Evolutionary conservation across 2,113 vertebrate species (phyloP).

Genomic region (Hypocryptadius cinnamomeus): DNA sequence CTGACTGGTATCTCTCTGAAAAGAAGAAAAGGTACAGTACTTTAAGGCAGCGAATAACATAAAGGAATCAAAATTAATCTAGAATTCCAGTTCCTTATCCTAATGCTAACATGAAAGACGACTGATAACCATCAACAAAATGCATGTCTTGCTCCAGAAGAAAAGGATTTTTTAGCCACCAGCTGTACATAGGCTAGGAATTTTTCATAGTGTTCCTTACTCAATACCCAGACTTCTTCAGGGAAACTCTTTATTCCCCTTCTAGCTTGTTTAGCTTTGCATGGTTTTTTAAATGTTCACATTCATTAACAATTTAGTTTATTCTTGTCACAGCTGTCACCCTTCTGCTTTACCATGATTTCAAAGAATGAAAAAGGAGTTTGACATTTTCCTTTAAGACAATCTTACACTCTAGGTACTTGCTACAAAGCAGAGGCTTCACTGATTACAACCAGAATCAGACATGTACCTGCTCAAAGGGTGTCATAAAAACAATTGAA

Average conservation of each 20-base stretch:
- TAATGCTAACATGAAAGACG: conserved; percentile 35
- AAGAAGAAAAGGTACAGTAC: conserved; percentile 65
- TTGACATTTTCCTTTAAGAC: conserved; percentile 41
- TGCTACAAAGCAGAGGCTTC: conserved; percentile 55
- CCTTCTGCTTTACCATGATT: not conserved
- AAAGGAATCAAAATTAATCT: conserved; percentile 69
- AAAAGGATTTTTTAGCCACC: conserved; percentile 21
- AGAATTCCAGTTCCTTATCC: conserved; percentile 67
- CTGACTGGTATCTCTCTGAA: conserved; percentile 64
- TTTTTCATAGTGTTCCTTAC: not conserved
- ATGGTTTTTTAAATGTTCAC: not conserved
- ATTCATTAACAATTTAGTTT: not conserved
- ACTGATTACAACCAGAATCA: conserved; percentile 76
- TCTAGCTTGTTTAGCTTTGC: not conserved
- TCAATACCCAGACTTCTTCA: not conserved
- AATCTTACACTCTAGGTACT: conserved; percentile 48
- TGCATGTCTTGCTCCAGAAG: not conserved
- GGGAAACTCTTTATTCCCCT: conserved; percentile 1
- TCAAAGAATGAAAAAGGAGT: conserved; percentile 25
- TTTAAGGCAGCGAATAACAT: conserved; percentile 77
- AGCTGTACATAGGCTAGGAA: not conserved
- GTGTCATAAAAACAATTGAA: conserved; percentile 73
- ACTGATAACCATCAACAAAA: conserved; percentile 32
- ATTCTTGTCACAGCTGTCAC: conserved; percentile 5
- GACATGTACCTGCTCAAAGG: conserved; percentile 74